A percentile compares a stretch with the other conserved stretches of the same genome.
Evolutionary conservation across 1,140 invertebrate genomes (phyloP).

Genomic region (Potamilus streckersoni): DNA sequence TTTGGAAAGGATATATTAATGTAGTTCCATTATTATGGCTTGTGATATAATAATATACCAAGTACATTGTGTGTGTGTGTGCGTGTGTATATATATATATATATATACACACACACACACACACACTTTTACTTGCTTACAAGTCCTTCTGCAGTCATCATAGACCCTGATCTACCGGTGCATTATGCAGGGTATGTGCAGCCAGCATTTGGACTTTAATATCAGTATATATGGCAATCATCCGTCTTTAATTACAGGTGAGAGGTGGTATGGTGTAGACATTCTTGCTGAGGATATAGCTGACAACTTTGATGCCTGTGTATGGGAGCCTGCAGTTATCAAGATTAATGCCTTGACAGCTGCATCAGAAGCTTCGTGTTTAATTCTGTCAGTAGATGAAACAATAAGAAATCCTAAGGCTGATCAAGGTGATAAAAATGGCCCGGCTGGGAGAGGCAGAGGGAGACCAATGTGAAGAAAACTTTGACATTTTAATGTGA

Average conservation of each 20-base stretch:
- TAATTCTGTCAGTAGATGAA: conserved; percentile 97
- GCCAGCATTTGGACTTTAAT: too few relatives aligned
- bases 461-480: conserved; percentile 58
- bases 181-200: too few relatives aligned
- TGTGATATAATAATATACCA: neutral
- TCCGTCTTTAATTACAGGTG: conserved; percentile 66
- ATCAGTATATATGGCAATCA: too few relatives aligned
- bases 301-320: conserved; percentile 93
- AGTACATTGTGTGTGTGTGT: neutral
- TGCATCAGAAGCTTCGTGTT: conserved; percentile 94
- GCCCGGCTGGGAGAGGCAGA: conserved; percentile 50
- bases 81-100: too few relatives aligned
- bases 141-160: too few relatives aligned
- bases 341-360: conserved; percentile 98
- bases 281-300: conserved; percentile 92
- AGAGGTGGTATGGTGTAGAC: conserved; percentile 96
- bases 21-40: neutral
- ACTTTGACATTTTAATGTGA: too few relatives aligned
- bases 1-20: neutral
- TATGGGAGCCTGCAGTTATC: conserved; percentile 98
- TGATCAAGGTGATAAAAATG: conserved; percentile 35
- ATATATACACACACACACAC: too few relatives aligned
- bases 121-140: too few relatives aligned
- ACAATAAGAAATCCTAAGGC: conserved; percentile 92
- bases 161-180: too few relatives aligned